Base-by-base conservation (phyloP, 2,888 invertebrate species). In the Tinea semifulvella region DNA sequence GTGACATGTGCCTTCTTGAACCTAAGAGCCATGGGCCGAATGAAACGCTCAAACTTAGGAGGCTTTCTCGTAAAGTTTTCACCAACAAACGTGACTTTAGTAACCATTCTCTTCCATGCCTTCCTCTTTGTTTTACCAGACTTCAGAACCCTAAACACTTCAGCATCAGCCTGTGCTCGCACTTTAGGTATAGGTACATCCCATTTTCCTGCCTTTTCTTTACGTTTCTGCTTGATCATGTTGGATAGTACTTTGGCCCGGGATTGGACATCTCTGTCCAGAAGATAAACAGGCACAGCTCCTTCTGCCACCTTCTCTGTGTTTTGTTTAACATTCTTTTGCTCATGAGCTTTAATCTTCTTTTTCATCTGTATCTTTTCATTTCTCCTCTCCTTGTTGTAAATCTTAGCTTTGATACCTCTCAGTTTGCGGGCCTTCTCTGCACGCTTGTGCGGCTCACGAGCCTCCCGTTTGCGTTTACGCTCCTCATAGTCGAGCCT, bases 161-260 rank as follows among this genome's bases (percentile, higher is more conserved):
- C 99, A 0, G 95, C 90, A 59, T 99, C 98, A 1, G 96, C 92
- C 57, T 98, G 95, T 0, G 97, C 97, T 58, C 91, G 86, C 0
- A 99, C 98, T 86, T 98, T 98, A 0, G 99, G 99, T 61, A 99
- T 91, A 0, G 99, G 99, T 0, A 99, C 99, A 60, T 98, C 96
- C 98, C 98, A 99, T 85, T 99, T 99, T 0, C 98, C 98, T 45
- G 97, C 98, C 62, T 99, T 99, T 66, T 99, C 99, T 73, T 99
- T 99, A 1, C 99, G 86, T 72, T 99, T 99, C 72, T 99, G 98
- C 75, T 99, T 99, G 50, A 99, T 96, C 94, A 98, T 98, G 67
- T 98, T 99, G 0, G 98, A 98, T 0, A 99, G 82, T 16, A 98
- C 92, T 74, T 98, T 99, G 2, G 98, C 96, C 36, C 94, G 84